Evolutionary conservation across 2,797 vertebrate species (phyloP).

Genomic region (Leucoraja ocellata): DNA sequence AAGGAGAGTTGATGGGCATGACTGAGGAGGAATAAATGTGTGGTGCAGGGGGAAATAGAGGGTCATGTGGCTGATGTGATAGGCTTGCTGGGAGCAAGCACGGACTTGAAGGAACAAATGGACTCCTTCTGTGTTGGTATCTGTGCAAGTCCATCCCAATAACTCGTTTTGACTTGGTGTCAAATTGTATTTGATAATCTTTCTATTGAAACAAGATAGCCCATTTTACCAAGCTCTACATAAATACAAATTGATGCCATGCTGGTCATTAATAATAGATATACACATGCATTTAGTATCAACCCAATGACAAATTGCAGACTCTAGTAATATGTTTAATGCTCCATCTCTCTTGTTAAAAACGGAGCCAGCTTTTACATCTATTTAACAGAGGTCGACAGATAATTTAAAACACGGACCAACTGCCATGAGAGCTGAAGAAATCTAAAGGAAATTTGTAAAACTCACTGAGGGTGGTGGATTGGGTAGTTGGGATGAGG

Average conservation of each 20-base stretch:
- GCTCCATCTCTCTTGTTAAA: neutral
- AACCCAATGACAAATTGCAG: neutral
- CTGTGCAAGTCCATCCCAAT: neutral
- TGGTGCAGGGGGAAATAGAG: too few relatives aligned
- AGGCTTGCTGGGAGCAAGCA: too few relatives aligned
- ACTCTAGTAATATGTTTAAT: neutral
- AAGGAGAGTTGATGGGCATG: too few relatives aligned
- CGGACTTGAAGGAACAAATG: too few relatives aligned
- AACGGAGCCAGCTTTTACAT: too few relatives aligned
- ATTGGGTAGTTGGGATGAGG: neutral
- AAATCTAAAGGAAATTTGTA: neutral
- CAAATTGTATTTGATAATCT: neutral
- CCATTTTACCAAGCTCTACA: neutral
- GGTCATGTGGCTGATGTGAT: too few relatives aligned
- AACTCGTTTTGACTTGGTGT: neutral
- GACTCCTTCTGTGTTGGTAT: too few relatives aligned
- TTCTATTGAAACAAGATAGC: neutral
- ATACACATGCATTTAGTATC: neutral
- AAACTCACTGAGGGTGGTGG: neutral
- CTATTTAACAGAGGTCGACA: neutral
- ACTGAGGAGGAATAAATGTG: too few relatives aligned
- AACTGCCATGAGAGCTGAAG: neutral
- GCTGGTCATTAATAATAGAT: neutral
- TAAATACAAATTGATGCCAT: neutral
- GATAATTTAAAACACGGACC: neutral